These are phyloP conservation scores for Danionella cerebrum DNA, from an alignment of 2,113 vertebrate genomes.

Conservation along the genomic window DNA sequence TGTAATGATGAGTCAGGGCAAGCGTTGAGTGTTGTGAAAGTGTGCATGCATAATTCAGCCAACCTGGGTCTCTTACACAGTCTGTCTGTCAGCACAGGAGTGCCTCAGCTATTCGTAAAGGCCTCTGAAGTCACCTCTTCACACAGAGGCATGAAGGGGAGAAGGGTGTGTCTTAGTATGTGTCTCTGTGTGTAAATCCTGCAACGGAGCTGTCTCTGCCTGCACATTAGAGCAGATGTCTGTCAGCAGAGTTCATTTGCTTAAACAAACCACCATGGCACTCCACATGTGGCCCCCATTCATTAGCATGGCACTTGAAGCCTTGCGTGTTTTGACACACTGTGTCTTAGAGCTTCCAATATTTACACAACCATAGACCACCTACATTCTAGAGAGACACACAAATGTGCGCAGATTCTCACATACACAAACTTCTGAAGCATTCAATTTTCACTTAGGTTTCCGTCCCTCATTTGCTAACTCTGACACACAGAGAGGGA, in stretches of 20 bases:
- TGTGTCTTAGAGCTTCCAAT: slow-evolving; percentile 50
- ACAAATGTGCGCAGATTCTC: neutral
- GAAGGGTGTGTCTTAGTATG: neutral
- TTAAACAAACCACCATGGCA: slow-evolving; percentile 52
- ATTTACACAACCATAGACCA: slow-evolving; percentile 61
- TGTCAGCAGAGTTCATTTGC: slow-evolving; percentile 54
- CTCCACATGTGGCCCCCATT: slow-evolving; percentile 53
- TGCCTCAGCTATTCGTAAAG: slow-evolving; percentile 10
- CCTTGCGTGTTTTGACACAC: slow-evolving; percentile 47
- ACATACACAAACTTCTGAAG: slow-evolving; percentile 29
- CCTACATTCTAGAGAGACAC: slow-evolving; percentile 47
- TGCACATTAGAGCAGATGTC: slow-evolving; percentile 50
- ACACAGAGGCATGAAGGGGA: slow-evolving; percentile 18
- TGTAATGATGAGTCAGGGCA: slow-evolving; percentile 60
- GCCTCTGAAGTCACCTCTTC: neutral
- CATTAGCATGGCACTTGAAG: slow-evolving; percentile 47
- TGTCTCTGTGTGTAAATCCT: slow-evolving; percentile 9
- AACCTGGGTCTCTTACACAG: slow-evolving; percentile 50
- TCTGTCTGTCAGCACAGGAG: slow-evolving; percentile 59
- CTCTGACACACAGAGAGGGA: slow-evolving; percentile 24
- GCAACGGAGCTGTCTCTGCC: slow-evolving; percentile 41
- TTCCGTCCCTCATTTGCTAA: slow-evolving; percentile 21
- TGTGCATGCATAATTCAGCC: slow-evolving; percentile 51
- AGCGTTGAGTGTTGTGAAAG: slow-evolving; percentile 33
- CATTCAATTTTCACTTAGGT: slow-evolving; percentile 38